These are phyloP conservation scores for Sciurus carolinensis DNA, from an alignment of 2,797 vertebrate genomes.

Conservation along the genomic window DNA sequence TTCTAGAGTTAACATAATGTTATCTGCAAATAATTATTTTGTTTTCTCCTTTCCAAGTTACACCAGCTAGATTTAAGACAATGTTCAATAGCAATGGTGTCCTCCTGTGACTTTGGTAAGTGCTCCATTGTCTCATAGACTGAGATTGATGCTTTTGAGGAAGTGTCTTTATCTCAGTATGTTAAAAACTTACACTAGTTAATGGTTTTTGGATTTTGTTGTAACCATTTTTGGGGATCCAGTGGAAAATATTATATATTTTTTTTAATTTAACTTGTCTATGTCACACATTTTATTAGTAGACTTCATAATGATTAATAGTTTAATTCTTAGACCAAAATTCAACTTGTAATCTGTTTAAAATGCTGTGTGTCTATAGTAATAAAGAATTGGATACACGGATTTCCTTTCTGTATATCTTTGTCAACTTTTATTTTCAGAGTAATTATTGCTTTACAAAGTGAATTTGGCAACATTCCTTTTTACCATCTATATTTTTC, in stretches of 20 bases:
- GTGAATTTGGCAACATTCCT: neutral
- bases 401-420: slow-evolving; percentile 32
- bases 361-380: slow-evolving; percentile 30
- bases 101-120: neutral
- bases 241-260: slow-evolving; percentile 52
- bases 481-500: slow-evolving; percentile 26
- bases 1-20: slow-evolving; percentile 21
- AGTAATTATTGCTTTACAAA: slow-evolving; percentile 35
- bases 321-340: slow-evolving; percentile 55
- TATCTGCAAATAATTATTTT: slow-evolving; percentile 66
- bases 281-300: slow-evolving; percentile 61
- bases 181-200: slow-evolving; percentile 52
- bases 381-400: slow-evolving; percentile 44
- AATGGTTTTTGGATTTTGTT: slow-evolving; percentile 61
- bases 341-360: slow-evolving; percentile 49
- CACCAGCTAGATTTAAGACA: neutral
- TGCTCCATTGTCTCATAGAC: neutral
- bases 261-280: slow-evolving; percentile 52
- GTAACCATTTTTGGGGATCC: neutral
- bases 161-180: slow-evolving; percentile 28
- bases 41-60: slow-evolving; percentile 38
- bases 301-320: slow-evolving; percentile 57
- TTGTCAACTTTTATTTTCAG: slow-evolving; percentile 66
- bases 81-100: neutral
- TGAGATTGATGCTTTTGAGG: neutral